Percentiles rank a stretch among this genome's conserved stretches.
Conservation (phyloP, 2,888 invertebrate genomes). For the Drosophila pseudotalamancana region DNA sequence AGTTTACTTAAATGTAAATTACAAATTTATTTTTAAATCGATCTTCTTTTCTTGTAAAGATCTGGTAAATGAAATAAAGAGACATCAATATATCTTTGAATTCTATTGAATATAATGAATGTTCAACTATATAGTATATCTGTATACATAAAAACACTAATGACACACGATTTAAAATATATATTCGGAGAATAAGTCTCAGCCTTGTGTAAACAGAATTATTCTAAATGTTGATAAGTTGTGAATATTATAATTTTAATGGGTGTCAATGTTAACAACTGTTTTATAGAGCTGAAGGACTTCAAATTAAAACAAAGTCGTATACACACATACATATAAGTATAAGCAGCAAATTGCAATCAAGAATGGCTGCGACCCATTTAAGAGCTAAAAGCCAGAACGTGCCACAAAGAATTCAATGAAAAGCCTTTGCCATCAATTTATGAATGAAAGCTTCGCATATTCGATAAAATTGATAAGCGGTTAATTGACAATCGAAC, state of each 20-base stretch:
- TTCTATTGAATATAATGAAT: too few species aligned
- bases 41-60: too few species aligned
- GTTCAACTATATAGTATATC: too few species aligned
- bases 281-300: neutral
- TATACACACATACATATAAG: neutral
- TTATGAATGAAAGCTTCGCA: constrained; percentile 24
- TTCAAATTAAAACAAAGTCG: constrained; percentile 8
- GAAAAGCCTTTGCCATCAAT: neutral
- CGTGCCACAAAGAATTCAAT: constrained; percentile 14
- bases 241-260: constrained; percentile 5
- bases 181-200: neutral
- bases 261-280: constrained; percentile 26
- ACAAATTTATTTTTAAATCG: too few species aligned
- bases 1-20: too few species aligned
- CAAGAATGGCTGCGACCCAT: too few species aligned
- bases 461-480: constrained; percentile 30
- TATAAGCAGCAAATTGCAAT: too few species aligned
- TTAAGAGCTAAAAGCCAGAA: neutral
- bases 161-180: too few species aligned
- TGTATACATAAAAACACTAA: too few species aligned
- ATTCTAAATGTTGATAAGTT: neutral
- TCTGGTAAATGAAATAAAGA: too few species aligned
- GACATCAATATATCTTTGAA: too few species aligned
- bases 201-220: neutral
- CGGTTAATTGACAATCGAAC: constrained; percentile 13